phyloP scores from a whole-genome alignment of 2,888 invertebrate species.

The Troglohyphantes excavatus region DNA sequence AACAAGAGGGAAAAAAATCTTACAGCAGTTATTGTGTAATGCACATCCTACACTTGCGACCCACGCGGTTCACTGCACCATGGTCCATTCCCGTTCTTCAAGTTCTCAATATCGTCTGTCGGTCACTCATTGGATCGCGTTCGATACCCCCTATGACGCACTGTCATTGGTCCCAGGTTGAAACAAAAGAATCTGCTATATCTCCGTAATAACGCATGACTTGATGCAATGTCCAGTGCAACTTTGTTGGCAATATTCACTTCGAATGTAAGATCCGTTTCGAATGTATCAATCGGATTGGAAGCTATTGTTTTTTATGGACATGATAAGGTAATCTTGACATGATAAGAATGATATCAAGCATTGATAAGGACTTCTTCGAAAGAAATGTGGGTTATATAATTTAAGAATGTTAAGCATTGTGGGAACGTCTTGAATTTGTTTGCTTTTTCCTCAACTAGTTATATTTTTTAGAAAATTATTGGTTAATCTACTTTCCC shows the following conservation, averaged over 20 bases:
- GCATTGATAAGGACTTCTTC: not conserved
- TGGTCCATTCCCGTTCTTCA: constrained; percentile 47
- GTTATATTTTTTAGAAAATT: no score
- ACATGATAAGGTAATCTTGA: not conserved
- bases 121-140: constrained; percentile 29
- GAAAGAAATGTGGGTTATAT: not conserved
- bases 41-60: not conserved
- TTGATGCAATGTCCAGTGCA: not conserved
- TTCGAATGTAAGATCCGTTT: not conserved
- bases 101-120: constrained; percentile 23
- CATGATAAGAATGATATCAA: not conserved
- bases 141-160: constrained; percentile 41
- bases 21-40: not conserved
- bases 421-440: not conserved
- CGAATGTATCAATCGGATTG: not conserved
- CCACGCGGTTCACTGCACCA: constrained; percentile 56
- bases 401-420: not conserved
- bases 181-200: constrained; percentile 24
- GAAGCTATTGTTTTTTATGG: not conserved
- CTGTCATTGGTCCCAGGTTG: not conserved
- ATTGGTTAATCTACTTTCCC: no score
- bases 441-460: no score
- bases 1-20: not conserved
- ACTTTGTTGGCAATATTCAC: not conserved
- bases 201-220: not conserved